Conservation (phyloP, 2,888 invertebrate species). For the Drosophila percnosoma region DNA sequence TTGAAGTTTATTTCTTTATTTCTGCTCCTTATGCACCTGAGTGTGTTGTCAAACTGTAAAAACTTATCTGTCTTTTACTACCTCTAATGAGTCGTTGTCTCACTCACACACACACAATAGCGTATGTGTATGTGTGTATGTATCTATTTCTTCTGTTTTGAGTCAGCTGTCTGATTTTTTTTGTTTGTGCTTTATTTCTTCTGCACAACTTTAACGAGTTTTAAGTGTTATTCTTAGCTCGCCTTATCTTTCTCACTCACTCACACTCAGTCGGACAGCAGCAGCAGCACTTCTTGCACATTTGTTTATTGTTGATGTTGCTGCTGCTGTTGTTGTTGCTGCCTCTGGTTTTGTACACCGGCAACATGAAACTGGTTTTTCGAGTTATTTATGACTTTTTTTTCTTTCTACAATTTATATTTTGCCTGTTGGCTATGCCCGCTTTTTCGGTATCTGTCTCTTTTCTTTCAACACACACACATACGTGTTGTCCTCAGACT, state of each 20-base stretch:
- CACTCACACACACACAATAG: constrained; percentile 4
- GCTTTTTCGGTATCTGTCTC: constrained; percentile 70
- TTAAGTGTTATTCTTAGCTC: constrained; percentile 67
- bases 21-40: constrained; percentile 35
- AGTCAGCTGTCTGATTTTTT: constrained; percentile 66
- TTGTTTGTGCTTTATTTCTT: constrained; percentile 63
- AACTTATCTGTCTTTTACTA: constrained; percentile 35
- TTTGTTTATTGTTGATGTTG: constrained; percentile 69
- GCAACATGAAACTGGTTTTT: constrained; percentile 78
- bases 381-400: constrained; percentile 80
- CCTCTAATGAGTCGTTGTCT: constrained; percentile 33
- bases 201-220: constrained; percentile 78
- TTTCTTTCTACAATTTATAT: constrained; percentile 68
- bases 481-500: constrained; percentile 54
- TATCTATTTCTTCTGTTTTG: constrained; percentile 52
- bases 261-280: constrained; percentile 39
- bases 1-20: constrained; percentile 5
- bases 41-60: constrained; percentile 45
- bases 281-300: constrained; percentile 71
- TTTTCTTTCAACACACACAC: constrained; percentile 26
- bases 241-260: constrained; percentile 45
- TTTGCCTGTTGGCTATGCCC: constrained; percentile 50
- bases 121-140: constrained; percentile 28
- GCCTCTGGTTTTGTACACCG: constrained; percentile 74
- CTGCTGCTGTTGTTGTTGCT: constrained; percentile 35